A percentile compares a stretch with the other conserved stretches of the same genome.
phyloP scores from a whole-genome alignment of 2,888 invertebrate genomes.

The Cryptus viduatorius region DNA sequence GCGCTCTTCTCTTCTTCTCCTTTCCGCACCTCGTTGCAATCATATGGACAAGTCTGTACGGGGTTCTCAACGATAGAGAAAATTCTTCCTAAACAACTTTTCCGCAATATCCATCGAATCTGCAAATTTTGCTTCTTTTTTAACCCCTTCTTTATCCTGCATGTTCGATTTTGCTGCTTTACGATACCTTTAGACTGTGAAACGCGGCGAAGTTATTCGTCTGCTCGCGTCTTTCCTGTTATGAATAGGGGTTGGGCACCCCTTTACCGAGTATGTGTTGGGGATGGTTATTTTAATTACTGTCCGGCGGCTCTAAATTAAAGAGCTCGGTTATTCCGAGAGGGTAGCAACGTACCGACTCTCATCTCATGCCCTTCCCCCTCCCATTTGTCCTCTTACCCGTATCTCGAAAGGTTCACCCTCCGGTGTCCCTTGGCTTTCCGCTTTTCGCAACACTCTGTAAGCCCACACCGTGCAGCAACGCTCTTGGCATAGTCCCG shows the following conservation, averaged over 20 bases:
- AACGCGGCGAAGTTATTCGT: not conserved
- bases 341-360: conserved; percentile 76
- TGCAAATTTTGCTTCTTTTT: not conserved
- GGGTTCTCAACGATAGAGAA: conserved; percentile 73
- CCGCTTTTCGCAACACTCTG: conserved; percentile 56
- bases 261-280: conserved; percentile 80
- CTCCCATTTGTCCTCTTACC: conserved; percentile 48
- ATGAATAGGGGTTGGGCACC: conserved; percentile 78
- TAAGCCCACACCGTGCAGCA: conserved; percentile 35
- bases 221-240: not conserved
- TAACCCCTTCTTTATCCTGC: not conserved
- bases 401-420: conserved; percentile 34
- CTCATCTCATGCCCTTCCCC: conserved; percentile 67
- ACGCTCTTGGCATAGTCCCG: conserved; percentile 34
- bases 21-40: conserved; percentile 72
- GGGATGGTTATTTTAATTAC: conserved; percentile 85
- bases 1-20: conserved; percentile 42
- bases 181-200: not conserved
- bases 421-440: conserved; percentile 58
- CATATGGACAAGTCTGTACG: conserved; percentile 73
- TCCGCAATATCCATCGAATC: too few relatives aligned
- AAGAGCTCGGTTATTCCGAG: conserved; percentile 83
- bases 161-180: not conserved
- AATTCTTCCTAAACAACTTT: not conserved
- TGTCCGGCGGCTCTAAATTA: conserved; percentile 84